phyloP scores from a whole-genome alignment of 2,888 invertebrate genomes.

The Hyposoter dolosus region DNA sequence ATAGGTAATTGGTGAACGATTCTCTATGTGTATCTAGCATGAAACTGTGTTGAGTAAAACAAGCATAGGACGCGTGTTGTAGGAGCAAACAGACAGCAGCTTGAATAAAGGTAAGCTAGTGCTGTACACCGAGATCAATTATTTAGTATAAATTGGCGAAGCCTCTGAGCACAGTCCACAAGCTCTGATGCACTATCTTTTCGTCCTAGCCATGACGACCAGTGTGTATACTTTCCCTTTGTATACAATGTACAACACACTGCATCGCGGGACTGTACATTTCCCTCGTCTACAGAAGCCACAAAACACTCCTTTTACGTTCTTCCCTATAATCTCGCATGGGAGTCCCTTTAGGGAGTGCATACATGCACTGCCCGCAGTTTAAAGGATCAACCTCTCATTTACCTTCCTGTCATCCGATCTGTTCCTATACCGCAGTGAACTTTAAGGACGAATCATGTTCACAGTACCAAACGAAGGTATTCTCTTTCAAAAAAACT shows the following conservation, averaged over 20 bases:
- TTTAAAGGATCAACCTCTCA: background rate
- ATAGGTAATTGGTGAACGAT: constrained; percentile 12
- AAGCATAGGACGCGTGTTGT: constrained; percentile 37
- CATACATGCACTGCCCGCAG: background rate
- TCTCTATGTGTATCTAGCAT: constrained; percentile 9
- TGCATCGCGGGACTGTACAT: background rate
- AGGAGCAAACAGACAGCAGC: constrained; percentile 49
- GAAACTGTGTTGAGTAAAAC: constrained; percentile 15
- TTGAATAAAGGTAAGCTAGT: constrained; percentile 50
- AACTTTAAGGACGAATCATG: background rate
- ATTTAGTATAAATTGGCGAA: constrained; percentile 65
- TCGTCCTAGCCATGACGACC: background rate
- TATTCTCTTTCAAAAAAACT: background rate
- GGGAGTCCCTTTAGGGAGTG: background rate
- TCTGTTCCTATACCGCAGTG: background rate
- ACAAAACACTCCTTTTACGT: background rate
- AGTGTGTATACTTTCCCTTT: background rate
- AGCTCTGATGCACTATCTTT: constrained; percentile 29
- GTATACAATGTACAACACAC: background rate
- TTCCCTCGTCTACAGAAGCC: background rate
- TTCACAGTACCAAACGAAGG: background rate
- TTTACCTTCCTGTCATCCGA: background rate
- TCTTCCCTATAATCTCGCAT: background rate
- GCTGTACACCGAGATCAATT: constrained; percentile 54
- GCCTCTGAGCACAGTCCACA: constrained; percentile 57